Base-by-base conservation (phyloP, 2,888 invertebrate genomes). In the Itoplectis maculator region DNA sequence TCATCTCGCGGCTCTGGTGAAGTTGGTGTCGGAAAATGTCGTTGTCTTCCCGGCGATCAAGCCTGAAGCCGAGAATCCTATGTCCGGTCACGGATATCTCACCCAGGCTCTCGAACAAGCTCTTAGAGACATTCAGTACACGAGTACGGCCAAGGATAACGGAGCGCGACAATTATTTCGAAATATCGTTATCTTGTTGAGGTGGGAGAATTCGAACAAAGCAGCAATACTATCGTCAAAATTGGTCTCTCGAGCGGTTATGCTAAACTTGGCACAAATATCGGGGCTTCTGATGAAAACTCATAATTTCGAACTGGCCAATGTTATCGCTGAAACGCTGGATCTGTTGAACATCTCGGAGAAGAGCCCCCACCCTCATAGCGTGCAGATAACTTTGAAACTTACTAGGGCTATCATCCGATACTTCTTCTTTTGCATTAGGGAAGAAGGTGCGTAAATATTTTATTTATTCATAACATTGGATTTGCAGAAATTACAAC, bases 371-470 rank as follows among this genome's bases (percentile, higher is more conserved):
- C 94, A 94, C 15, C 94, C 95, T 11, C 95, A 95, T 0, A 95
- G 95, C 51, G 94, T 96, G 0, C 95, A 96, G 87, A 95, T 95
- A 0, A 94, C 95, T 15, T 92, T 97, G 20, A 96, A 96, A 92
- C 93, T 97, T 15, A 95, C 96, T 0, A 95, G 95, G 84, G 95
- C 96, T 0, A 95, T 95, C 6, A 95, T 96, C 3, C 95, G 95
- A 87, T 97, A 97, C 90, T 97, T 97, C 92, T 97, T 96, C 91
- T 94, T 95, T 79, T 96, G 96, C 87, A 94, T 97, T 79, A 94
- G 94, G 74, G 95, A 96, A 87, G 93, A 94, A 92, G 95, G 96
- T 96, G 92, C 37, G 11, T 18, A 9, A 7, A 0, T 45, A 15
- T 40, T 37, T 29, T 20, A 9, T 18, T 40, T 40, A n/a, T 11